Conservation (phyloP, 2,797 vertebrate species). For the Synanceia verrucosa region DNA sequence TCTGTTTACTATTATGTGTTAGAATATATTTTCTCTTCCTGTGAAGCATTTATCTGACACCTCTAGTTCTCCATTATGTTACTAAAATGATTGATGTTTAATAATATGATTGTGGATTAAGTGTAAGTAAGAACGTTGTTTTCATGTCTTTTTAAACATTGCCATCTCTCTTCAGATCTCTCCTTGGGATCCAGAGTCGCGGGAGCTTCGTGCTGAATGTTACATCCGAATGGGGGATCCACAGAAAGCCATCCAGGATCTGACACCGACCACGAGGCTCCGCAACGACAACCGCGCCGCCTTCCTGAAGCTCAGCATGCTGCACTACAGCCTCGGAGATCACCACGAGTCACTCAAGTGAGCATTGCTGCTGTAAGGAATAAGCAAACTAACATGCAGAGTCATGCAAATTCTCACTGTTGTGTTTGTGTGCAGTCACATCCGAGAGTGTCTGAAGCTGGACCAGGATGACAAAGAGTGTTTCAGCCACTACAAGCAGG, state of each 20-base stretch:
- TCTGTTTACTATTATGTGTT: neutral
- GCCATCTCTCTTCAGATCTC: constrained; percentile 73
- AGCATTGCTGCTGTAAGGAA: neutral
- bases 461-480: constrained; percentile 90
- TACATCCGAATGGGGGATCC: constrained; percentile 84
- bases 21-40: neutral
- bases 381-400: neutral
- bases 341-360: constrained; percentile 86
- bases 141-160: neutral
- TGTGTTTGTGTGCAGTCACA: constrained; percentile 70
- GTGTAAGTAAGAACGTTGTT: no score
- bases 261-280: constrained; percentile 83
- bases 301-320: constrained; percentile 85
- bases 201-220: constrained; percentile 87
- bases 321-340: constrained; percentile 86
- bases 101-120: neutral
- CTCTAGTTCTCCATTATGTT: neutral
- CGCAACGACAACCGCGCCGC: constrained; percentile 87
- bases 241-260: constrained; percentile 86
- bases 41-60: neutral
- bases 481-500: constrained; percentile 88
- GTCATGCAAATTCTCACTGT: constrained; percentile 11
- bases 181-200: constrained; percentile 85
- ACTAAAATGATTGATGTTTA: neutral
- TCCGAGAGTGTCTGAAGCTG: constrained; percentile 87